These are phyloP conservation scores for Xenopus laevis DNA, from an alignment of 2,113 vertebrate species.

Conservation along the genomic window DNA sequence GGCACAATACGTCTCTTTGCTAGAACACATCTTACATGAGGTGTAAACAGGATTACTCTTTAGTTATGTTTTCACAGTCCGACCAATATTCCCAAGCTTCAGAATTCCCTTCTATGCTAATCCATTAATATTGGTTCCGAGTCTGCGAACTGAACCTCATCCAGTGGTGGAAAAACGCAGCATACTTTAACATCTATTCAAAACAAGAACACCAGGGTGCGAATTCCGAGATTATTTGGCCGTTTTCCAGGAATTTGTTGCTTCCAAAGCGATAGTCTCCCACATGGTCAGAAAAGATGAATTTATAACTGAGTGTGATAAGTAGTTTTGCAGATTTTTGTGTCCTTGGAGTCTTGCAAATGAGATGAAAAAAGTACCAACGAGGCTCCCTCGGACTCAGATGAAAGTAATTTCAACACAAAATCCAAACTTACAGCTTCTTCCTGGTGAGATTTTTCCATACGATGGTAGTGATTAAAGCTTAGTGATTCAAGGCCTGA, in stretches of 20 bases:
- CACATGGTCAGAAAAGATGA: neutral
- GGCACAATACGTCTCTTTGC: neutral
- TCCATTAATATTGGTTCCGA: slow-evolving; percentile 8
- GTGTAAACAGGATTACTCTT: neutral
- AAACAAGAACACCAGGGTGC: neutral
- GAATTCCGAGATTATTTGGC: slow-evolving; percentile 3
- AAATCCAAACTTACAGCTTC: no score
- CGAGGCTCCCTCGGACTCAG: neutral
- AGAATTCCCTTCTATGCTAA: neutral
- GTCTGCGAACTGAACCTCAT: neutral
- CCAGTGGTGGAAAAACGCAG: neutral
- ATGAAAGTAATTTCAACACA: slow-evolving; percentile 12
- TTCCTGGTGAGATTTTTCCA: neutral
- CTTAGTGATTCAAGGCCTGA: neutral
- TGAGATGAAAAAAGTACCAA: neutral
- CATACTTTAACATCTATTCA: slow-evolving; percentile 1
- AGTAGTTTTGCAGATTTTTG: neutral
- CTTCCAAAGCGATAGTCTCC: neutral
- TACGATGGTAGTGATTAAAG: neutral
- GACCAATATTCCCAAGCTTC: neutral
- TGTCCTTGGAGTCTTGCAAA: neutral
- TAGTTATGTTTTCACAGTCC: neutral
- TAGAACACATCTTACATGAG: neutral
- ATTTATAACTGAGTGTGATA: slow-evolving; percentile 1
- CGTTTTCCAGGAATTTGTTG: slow-evolving; percentile 10